phyloP scores from a whole-genome alignment of 2,888 invertebrate species.

The Cheilosia pagana region DNA sequence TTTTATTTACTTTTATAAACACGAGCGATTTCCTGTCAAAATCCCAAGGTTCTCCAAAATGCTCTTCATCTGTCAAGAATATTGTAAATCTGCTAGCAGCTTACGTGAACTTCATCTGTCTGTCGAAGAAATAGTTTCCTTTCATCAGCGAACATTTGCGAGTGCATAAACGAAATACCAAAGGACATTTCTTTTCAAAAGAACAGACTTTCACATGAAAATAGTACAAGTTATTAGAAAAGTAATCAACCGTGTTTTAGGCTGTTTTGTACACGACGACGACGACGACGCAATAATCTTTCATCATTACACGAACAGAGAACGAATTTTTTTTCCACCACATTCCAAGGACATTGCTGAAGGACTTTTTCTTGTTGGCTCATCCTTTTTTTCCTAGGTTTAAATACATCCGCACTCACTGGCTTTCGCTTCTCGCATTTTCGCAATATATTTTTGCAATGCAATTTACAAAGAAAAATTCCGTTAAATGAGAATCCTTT shows the following conservation, averaged over 20 bases:
- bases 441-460: constrained; percentile 20
- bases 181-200: constrained; percentile 32
- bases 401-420: constrained; percentile 33
- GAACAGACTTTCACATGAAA: constrained; percentile 23
- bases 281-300: not conserved
- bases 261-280: constrained; percentile 19
- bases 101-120: constrained; percentile 2
- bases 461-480: constrained; percentile 34
- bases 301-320: constrained; percentile 18
- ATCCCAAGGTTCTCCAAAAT: not conserved
- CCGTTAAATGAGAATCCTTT: constrained; percentile 35
- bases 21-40: no score
- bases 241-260: constrained; percentile 66
- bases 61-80: not conserved
- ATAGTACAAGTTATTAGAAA: constrained; percentile 56
- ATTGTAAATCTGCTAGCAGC: not conserved
- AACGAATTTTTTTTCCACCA: constrained; percentile 13
- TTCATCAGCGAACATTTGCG: constrained; percentile 17
- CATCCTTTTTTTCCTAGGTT: constrained; percentile 19
- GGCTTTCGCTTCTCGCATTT: constrained; percentile 11
- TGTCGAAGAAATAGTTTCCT: not conserved
- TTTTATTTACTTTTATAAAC: no score
- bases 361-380: constrained; percentile 29
- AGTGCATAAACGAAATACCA: constrained; percentile 23
- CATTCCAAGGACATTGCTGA: constrained; percentile 46